A percentile compares a stretch with the other conserved stretches of the same genome.
phyloP scores from a whole-genome alignment of 2,113 vertebrate genomes.

The Elgaria multicarinata region DNA sequence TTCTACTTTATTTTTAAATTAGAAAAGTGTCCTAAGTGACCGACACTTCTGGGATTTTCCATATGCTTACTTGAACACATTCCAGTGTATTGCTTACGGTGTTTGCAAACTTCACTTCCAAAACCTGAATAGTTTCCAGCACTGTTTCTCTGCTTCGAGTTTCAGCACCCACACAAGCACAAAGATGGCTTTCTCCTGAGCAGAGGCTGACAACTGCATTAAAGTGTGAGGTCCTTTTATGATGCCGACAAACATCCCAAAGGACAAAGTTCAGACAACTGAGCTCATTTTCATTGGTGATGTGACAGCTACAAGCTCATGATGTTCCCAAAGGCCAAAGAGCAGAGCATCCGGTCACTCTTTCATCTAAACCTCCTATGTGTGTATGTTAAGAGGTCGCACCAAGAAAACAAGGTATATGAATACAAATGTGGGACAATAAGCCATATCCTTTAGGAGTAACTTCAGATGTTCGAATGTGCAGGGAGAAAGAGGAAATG shows the following conservation, averaged over 20 bases:
- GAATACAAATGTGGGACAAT: conserved; percentile 16
- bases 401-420: neutral
- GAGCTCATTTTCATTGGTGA: conserved; percentile 27
- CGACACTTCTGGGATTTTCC: conserved; percentile 4
- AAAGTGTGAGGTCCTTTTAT: conserved; percentile 7
- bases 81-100: conserved; percentile 25
- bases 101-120: conserved; percentile 14
- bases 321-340: conserved; percentile 6
- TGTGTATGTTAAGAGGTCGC: neutral
- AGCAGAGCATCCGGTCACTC: neutral
- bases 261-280: conserved; percentile 1
- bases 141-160: neutral
- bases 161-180: neutral
- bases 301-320: neutral
- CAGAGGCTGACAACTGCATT: conserved; percentile 22
- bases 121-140: neutral
- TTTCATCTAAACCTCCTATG: neutral
- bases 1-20: neutral
- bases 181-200: conserved; percentile 31
- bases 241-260: neutral
- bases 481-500: neutral
- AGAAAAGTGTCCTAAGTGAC: conserved; percentile 7
- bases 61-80: neutral
- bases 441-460: neutral
- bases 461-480: neutral